Evolutionary conservation across 2,888 invertebrate genomes (phyloP).

Genomic region (Agonopterix heracliana): DNA sequence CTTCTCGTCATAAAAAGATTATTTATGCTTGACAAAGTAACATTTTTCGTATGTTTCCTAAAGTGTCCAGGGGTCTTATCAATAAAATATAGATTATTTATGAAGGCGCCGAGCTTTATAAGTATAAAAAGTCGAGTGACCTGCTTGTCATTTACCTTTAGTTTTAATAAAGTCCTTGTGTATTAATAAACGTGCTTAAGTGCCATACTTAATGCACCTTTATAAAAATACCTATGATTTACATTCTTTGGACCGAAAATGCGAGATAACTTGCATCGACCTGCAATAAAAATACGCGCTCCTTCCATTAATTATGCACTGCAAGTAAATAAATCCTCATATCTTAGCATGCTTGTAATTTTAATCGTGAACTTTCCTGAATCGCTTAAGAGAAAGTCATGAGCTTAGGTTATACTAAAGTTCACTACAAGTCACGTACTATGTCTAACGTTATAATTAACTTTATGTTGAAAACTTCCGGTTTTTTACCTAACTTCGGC

Average conservation of each 20-base stretch:
- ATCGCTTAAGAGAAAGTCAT: constrained; percentile 16
- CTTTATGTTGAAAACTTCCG: not conserved
- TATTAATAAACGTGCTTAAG: constrained; percentile 20
- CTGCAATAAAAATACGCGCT: constrained; percentile 23
- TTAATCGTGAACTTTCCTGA: constrained; percentile 17
- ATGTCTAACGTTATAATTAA: too few species aligned
- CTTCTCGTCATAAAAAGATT: constrained; percentile 75
- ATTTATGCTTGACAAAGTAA: constrained; percentile 74
- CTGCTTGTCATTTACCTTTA: constrained; percentile 28
- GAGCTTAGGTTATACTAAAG: constrained; percentile 6
- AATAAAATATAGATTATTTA: constrained; percentile 69
- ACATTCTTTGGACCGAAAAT: constrained; percentile 29
- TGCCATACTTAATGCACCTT: constrained; percentile 10
- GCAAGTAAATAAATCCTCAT: constrained; percentile 23
- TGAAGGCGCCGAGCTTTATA: constrained; percentile 52
- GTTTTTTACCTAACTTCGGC: not conserved
- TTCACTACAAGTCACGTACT: not conserved
- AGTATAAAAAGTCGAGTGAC: constrained; percentile 27
- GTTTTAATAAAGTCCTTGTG: constrained; percentile 32
- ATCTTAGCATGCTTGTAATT: constrained; percentile 16
- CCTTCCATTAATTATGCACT: constrained; percentile 17
- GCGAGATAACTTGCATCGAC: constrained; percentile 28
- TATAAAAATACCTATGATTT: constrained; percentile 19
- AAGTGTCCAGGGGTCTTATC: constrained; percentile 64
- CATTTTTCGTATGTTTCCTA: constrained; percentile 71